Conservation (phyloP, 2,888 invertebrate genomes). For the Drosophila koepferae region DNA sequence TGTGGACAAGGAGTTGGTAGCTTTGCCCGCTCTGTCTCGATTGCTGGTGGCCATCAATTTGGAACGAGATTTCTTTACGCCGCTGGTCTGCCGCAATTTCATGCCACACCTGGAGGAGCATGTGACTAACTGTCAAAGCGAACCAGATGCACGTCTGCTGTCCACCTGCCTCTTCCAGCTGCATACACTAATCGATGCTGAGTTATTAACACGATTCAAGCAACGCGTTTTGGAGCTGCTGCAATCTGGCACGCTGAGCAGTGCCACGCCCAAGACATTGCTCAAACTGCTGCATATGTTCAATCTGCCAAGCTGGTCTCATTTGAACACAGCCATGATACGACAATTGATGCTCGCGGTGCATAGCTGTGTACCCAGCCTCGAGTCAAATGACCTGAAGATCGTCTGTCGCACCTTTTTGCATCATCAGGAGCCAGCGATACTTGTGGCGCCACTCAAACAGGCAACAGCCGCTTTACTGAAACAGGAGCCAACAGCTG, state of each 20-base stretch:
- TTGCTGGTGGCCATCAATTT: conserved; percentile 84
- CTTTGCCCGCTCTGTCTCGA: conserved; percentile 84
- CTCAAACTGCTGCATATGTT: conserved; percentile 85
- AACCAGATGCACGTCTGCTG: conserved; percentile 85
- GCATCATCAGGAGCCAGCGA: conserved; percentile 86
- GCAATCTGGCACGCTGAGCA: conserved; percentile 70
- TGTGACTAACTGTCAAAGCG: conserved; percentile 79
- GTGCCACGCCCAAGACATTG: conserved; percentile 67
- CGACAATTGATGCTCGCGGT: conserved; percentile 84
- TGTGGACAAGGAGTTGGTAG: conserved; percentile 62
- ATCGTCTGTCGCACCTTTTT: conserved; percentile 84
- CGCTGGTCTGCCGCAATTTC: conserved; percentile 83
- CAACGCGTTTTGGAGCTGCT: conserved; percentile 82
- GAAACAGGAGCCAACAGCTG: conserved; percentile 79
- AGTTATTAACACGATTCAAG: conserved; percentile 84
- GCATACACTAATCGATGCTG: conserved; percentile 82
- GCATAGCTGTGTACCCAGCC: conserved; percentile 78
- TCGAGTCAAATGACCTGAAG: conserved; percentile 85
- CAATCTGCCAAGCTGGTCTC: conserved; percentile 86
- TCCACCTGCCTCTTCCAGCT: conserved; percentile 86
- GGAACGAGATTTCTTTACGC: conserved; percentile 84
- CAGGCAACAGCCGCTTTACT: conserved; percentile 83
- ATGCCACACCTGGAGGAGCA: conserved; percentile 83
- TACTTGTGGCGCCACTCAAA: conserved; percentile 84
- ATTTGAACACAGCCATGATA: conserved; percentile 81